A percentile compares a stretch with the other conserved stretches of the same genome.
Conservation (phyloP, 2,888 invertebrate genomes). For the Cerastis rubricosa region DNA sequence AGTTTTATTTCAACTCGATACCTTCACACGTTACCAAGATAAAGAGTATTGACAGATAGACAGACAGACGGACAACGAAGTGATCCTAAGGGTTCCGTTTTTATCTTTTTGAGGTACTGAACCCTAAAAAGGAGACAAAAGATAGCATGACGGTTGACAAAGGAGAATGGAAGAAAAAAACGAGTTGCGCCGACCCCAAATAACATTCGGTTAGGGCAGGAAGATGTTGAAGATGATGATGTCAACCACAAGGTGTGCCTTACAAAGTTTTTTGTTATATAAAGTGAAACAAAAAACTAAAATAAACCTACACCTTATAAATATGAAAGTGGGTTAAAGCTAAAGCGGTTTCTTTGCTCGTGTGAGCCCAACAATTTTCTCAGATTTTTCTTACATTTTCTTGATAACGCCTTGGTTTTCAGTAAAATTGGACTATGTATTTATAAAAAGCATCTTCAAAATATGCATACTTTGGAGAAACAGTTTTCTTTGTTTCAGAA, state of each 20-base stretch:
- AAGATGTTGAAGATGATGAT: no score
- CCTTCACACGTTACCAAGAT: no score
- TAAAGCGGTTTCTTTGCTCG: slow-evolving; percentile 23
- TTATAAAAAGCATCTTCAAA: slow-evolving; percentile 34
- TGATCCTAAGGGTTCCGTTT: no score
- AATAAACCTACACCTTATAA: slow-evolving; percentile 38
- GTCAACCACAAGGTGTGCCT: not conserved
- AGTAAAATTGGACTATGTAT: slow-evolving; percentile 35
- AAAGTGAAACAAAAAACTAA: not conserved
- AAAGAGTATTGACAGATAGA: no score
- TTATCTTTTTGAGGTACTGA: no score
- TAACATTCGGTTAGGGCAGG: no score
- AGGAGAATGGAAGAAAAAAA: no score
- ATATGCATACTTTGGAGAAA: slow-evolving; percentile 22
- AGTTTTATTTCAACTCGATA: no score
- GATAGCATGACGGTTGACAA: no score
- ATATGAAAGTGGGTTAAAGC: slow-evolving; percentile 48
- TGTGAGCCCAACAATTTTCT: slow-evolving; percentile 26
- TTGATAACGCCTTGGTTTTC: slow-evolving; percentile 29
- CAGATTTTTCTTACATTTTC: slow-evolving; percentile 49
- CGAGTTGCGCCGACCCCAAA: no score
- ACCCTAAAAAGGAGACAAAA: no score
- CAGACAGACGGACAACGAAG: no score
- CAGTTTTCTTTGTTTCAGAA: slow-evolving; percentile 20
- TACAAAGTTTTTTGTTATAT: slow-evolving; percentile 8